These are phyloP conservation scores for Tragelaphus eurycerus DNA, from an alignment of 2,797 vertebrate genomes.

Conservation along the genomic window DNA sequence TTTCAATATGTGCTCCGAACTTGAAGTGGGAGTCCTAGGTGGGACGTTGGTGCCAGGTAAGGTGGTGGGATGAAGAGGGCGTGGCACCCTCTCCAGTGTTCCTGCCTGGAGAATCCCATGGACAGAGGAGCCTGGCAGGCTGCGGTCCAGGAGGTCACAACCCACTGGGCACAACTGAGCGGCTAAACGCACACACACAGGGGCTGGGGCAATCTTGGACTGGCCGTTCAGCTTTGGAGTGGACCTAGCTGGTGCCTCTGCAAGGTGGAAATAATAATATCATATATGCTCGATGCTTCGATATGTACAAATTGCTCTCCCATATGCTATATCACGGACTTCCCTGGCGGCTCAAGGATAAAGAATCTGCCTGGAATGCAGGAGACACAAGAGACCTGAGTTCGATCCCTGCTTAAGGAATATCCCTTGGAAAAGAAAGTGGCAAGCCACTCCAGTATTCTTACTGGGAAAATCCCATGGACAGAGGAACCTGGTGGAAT, in stretches of 20 bases:
- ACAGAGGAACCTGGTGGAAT: not conserved
- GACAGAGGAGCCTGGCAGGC: not conserved
- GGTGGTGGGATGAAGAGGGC: accelerated
- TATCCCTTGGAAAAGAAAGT: not conserved
- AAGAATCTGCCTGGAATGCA: not conserved
- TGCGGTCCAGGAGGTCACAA: not conserved
- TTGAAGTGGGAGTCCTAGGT: not conserved
- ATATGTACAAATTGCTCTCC: not conserved
- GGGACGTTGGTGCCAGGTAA: not conserved
- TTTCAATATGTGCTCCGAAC: not conserved
- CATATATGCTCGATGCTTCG: not conserved
- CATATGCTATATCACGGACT: not conserved
- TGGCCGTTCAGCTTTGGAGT: not conserved
- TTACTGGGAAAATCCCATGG: not conserved
- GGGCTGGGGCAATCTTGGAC: not conserved
- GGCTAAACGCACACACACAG: accelerated
- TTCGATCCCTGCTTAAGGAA: not conserved
- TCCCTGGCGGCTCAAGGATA: not conserved
- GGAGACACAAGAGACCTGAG: not conserved
- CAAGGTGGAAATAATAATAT: not conserved
- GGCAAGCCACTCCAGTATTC: not conserved
- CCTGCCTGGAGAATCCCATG: not conserved
- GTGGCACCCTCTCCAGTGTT: not conserved
- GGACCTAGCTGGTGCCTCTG: not conserved
- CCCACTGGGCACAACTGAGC: not conserved